phyloP scores from a whole-genome alignment of 1,140 invertebrate genomes.

The Ericerus pela region DNA sequence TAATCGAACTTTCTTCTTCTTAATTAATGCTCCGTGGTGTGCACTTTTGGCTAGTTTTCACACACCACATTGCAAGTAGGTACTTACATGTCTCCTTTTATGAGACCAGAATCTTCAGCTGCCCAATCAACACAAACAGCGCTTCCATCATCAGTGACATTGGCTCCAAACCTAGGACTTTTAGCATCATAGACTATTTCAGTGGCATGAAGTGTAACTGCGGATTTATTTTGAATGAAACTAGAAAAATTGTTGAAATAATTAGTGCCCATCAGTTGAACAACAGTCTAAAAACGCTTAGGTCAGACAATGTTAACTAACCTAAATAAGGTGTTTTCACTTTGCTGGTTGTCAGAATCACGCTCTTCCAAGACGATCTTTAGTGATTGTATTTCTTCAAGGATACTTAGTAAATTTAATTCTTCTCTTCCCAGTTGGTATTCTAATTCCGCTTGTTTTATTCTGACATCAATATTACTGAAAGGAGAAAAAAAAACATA shows the following conservation, averaged over 20 bases:
- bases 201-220: slow-evolving; percentile 38
- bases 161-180: slow-evolving; percentile 44
- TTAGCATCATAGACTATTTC: slow-evolving; percentile 48
- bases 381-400: slow-evolving; percentile 66
- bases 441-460: slow-evolving; percentile 75
- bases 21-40: too few relatives aligned
- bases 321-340: slow-evolving; percentile 44
- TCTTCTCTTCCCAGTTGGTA: slow-evolving; percentile 76
- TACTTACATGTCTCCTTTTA: slow-evolving; percentile 57
- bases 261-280: too few relatives aligned
- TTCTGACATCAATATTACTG: slow-evolving; percentile 78
- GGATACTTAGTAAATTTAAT: slow-evolving; percentile 61
- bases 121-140: slow-evolving; percentile 61
- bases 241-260: too few relatives aligned
- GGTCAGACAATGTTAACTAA: slow-evolving; percentile 26
- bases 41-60: too few relatives aligned
- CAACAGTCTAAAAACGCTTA: slow-evolving; percentile 55
- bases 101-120: slow-evolving; percentile 51
- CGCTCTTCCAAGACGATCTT: slow-evolving; percentile 59
- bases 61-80: too few relatives aligned
- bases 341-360: slow-evolving; percentile 35
- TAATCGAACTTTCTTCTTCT: too few relatives aligned
- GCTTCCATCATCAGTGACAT: slow-evolving; percentile 38
- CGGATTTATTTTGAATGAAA: neutral
- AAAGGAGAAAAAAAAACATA: slow-evolving; percentile 16